phyloP scores from a whole-genome alignment of 2,797 vertebrate species.

The Pseudochirops corinnae region DNA sequence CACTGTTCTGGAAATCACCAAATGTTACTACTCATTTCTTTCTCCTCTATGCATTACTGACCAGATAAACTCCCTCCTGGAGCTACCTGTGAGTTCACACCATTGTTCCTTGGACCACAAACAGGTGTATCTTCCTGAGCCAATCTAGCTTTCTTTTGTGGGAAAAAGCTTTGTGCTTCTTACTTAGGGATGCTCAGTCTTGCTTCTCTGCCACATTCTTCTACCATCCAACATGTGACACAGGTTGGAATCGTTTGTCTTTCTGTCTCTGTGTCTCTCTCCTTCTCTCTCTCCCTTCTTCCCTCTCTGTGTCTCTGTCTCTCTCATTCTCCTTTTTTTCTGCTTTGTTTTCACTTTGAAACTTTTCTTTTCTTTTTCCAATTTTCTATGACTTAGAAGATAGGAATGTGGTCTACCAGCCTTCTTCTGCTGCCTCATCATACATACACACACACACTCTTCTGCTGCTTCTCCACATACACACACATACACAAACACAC shows the following conservation, averaged over 20 bases:
- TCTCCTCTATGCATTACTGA: background rate
- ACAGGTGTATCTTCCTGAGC: background rate
- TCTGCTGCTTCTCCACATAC: no score
- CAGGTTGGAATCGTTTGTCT: background rate
- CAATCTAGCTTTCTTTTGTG: background rate
- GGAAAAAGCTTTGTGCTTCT: background rate
- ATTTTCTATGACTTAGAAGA: background rate
- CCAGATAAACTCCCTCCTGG: background rate
- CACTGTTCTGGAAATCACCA: background rate
- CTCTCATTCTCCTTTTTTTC: background rate
- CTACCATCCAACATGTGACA: background rate
- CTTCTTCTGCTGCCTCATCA: background rate
- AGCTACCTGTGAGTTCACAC: background rate
- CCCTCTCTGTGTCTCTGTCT: no score
- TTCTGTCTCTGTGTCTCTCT: no score
- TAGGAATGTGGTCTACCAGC: background rate
- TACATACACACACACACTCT: no score
- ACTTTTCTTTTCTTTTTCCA: background rate
- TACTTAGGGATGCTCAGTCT: background rate
- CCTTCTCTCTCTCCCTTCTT: background rate
- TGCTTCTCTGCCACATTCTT: background rate
- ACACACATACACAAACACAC: no score
- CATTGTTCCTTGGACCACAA: background rate
- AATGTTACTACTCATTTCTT: background rate
- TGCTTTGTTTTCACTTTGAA: background rate